Conservation (phyloP, 2,797 vertebrate species). For the Gouania willdenowi region DNA sequence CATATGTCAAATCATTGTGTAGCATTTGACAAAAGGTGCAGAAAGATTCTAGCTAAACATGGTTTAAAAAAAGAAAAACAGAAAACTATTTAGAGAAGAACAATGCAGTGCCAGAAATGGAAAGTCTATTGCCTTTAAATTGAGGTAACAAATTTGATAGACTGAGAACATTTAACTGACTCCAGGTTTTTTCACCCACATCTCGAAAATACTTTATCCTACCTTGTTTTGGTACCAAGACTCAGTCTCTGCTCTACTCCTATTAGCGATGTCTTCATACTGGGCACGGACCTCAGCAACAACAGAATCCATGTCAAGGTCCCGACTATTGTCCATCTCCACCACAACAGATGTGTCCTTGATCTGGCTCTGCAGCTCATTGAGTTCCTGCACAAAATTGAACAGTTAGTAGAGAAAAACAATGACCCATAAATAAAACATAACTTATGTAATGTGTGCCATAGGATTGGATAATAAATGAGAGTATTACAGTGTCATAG, state of each 20-base stretch:
- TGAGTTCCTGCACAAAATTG: constrained; percentile 63
- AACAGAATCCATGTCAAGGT: constrained; percentile 85
- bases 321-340: constrained; percentile 85
- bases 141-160: no score
- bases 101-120: no score
- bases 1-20: no score
- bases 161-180: no score
- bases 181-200: no score
- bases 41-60: no score
- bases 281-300: constrained; percentile 84
- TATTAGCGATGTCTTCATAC: constrained; percentile 85
- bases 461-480: background rate
- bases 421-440: background rate
- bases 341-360: constrained; percentile 79
- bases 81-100: no score
- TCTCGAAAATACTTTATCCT: no score
- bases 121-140: no score
- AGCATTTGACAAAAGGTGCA: no score
- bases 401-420: background rate
- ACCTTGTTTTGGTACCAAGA: constrained; percentile 85
- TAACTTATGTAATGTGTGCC: background rate
- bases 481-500: constrained; percentile 74
- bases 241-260: constrained; percentile 85
- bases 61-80: no score
- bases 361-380: constrained; percentile 74